Percentiles rank a stretch among this genome's conserved stretches.
Conservation (phyloP, 2,797 vertebrate genomes). For the Pygocentrus nattereri region DNA sequence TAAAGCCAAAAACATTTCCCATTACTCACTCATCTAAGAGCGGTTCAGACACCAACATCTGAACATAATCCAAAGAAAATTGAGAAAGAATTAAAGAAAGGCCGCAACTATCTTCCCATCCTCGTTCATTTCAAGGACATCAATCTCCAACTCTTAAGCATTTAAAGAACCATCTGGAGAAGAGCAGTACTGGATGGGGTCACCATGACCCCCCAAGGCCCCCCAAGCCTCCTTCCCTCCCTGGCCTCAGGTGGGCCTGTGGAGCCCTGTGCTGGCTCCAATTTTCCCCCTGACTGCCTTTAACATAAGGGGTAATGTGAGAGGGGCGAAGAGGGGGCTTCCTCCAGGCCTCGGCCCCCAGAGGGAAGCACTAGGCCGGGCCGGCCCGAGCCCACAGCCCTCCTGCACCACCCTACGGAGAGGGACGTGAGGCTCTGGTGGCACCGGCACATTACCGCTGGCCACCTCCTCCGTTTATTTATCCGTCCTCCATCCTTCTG, state of each 20-base stretch:
- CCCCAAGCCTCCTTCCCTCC: slow-evolving; percentile 51
- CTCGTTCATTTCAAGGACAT: slow-evolving; percentile 15
- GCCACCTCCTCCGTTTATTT: slow-evolving; percentile 66
- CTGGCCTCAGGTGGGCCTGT: slow-evolving; percentile 79
- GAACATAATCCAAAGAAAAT: neutral
- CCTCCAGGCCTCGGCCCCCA: slow-evolving; percentile 46
- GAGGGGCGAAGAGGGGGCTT: slow-evolving; percentile 68
- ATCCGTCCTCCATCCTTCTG: slow-evolving; percentile 70
- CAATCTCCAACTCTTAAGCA: neutral
- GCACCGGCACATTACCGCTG: slow-evolving; percentile 67
- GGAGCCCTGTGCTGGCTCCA: slow-evolving; percentile 72
- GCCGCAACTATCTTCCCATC: neutral
- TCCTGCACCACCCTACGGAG: slow-evolving; percentile 22
- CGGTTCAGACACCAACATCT: neutral
- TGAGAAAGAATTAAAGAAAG: neutral
- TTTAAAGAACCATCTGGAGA: slow-evolving; percentile 32
- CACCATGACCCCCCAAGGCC: neutral
- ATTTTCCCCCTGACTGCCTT: slow-evolving; percentile 86
- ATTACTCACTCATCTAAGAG: too few relatives aligned
- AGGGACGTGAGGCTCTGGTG: slow-evolving; percentile 67
- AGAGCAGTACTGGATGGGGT: neutral
- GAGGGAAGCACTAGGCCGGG: slow-evolving; percentile 38
- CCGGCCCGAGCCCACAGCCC: slow-evolving; percentile 7
- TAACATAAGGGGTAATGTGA: slow-evolving; percentile 85
- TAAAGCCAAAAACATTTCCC: too few relatives aligned